Evolutionary conservation across 35 echinoderm and acorn worm genomes (phyloP).

Genomic region (Ophioderma brevispina): DNA sequence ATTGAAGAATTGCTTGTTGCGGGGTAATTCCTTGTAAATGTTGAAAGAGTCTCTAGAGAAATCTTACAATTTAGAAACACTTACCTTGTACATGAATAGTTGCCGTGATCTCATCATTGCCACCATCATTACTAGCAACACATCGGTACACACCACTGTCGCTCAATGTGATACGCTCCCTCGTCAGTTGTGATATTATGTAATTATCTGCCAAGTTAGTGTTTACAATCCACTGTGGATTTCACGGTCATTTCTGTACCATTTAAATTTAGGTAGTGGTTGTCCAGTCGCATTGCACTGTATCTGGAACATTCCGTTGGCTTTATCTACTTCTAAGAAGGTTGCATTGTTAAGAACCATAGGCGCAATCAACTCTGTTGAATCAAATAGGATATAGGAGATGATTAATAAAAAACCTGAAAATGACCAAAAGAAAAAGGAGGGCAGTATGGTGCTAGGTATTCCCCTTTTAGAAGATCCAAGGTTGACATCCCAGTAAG

Average conservation of each 20-base stretch:
- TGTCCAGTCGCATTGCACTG: slow-evolving; percentile 53
- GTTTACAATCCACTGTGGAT: not conserved
- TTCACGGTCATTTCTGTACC: slow-evolving; percentile 59
- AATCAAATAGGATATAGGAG: not conserved
- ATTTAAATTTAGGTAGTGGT: slow-evolving; percentile 51
- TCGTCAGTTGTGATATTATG: not conserved
- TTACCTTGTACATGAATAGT: slow-evolving; percentile 61
- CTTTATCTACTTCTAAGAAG: slow-evolving; percentile 30
- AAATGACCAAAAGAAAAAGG: no score
- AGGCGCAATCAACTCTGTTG: slow-evolving; percentile 49
- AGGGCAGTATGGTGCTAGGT: no score
- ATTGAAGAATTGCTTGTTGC: no score
- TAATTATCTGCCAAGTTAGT: not conserved
- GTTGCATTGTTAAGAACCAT: slow-evolving; percentile 5
- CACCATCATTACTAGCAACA: slow-evolving; percentile 48
- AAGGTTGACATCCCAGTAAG: no score
- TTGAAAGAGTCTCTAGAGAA: not conserved
- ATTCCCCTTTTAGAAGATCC: no score
- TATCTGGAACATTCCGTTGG: not conserved
- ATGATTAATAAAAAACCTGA: no score
- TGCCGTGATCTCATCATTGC: slow-evolving; percentile 22
- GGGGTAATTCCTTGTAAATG: not conserved
- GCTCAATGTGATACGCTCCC: slow-evolving; percentile 44
- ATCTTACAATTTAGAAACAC: not conserved
- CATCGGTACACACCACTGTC: slow-evolving; percentile 63